These are phyloP conservation scores for Trichogramma pretiosum DNA, from an alignment of 1,140 invertebrate species.

Conservation along the genomic window DNA sequence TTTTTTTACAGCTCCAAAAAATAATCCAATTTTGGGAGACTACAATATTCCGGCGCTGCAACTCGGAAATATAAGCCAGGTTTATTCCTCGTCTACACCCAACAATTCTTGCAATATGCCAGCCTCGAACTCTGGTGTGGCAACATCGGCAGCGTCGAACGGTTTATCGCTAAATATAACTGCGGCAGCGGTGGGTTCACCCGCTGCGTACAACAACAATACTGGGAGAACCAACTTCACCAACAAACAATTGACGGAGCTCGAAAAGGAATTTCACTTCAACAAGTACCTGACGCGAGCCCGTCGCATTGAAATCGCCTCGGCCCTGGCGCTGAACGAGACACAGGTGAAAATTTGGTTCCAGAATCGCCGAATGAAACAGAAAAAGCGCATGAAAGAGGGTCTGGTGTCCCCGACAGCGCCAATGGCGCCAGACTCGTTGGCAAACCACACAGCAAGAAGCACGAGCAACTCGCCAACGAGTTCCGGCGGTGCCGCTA, in stretches of 20 bases:
- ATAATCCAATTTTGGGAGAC: too few relatives aligned
- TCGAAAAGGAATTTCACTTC: slow-evolving; percentile 99
- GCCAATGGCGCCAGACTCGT: background rate
- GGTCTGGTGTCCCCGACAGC: slow-evolving; percentile 52
- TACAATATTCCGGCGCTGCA: too few relatives aligned
- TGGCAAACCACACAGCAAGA: slow-evolving; percentile 26
- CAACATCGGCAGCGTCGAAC: slow-evolving; percentile 21
- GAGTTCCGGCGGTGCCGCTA: slow-evolving; percentile 31
- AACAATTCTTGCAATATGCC: too few relatives aligned
- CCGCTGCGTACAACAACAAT: slow-evolving; percentile 55
- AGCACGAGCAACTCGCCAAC: slow-evolving; percentile 47
- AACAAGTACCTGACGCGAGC: slow-evolving; percentile 97
- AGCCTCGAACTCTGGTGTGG: too few relatives aligned
- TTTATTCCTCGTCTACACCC: too few relatives aligned
- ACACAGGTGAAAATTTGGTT: slow-evolving; percentile 81
- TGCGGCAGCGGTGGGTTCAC: slow-evolving; percentile 18
- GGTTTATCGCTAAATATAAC: slow-evolving; percentile 10
- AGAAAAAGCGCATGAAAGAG: slow-evolving; percentile 89
- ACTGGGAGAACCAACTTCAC: slow-evolving; percentile 95
- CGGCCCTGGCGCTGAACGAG: slow-evolving; percentile 91
- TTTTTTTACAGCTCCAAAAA: too few relatives aligned
- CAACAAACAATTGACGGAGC: slow-evolving; percentile 96
- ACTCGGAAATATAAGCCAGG: too few relatives aligned
- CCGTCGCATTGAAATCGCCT: slow-evolving; percentile 93
- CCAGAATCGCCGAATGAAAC: slow-evolving; percentile 87